phyloP scores from a whole-genome alignment of 2,888 invertebrate species.

The Aelia acuminata region DNA sequence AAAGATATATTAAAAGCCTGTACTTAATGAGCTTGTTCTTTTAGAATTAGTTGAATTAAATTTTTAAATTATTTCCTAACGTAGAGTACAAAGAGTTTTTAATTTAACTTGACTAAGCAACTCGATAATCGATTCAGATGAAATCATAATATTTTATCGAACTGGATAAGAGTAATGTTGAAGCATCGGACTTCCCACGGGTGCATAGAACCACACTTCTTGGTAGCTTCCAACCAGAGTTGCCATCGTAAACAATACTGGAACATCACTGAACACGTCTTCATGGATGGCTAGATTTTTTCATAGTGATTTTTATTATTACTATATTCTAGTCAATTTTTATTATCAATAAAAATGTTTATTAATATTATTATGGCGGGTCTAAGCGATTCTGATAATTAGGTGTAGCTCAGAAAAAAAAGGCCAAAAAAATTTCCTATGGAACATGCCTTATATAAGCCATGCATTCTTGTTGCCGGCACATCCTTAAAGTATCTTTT shows the following conservation, averaged over 20 bases:
- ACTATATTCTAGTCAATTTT: not conserved
- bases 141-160: not conserved
- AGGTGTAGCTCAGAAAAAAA: too few relatives aligned
- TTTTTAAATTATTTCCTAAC: too few relatives aligned
- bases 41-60: too few relatives aligned
- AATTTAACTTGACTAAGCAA: too few relatives aligned
- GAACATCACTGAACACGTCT: not conserved
- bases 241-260: constrained; percentile 26
- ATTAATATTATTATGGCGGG: not conserved
- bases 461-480: too few relatives aligned
- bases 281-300: not conserved
- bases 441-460: too few relatives aligned
- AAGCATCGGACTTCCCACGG: constrained; percentile 40
- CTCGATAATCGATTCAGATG: too few relatives aligned
- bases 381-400: not conserved
- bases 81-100: too few relatives aligned
- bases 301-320: not conserved
- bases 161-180: not conserved
- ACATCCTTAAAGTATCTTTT: too few relatives aligned
- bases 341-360: not conserved
- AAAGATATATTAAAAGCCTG: too few relatives aligned
- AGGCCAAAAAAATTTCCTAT: too few relatives aligned
- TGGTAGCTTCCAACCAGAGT: not conserved
- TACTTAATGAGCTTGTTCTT: too few relatives aligned
- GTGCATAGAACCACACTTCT: constrained; percentile 39